Percentiles rank a stretch among this genome's conserved stretches.
Conservation (phyloP, 35 echinoderm and acorn worm species). For the Heliocidaris erythrogramma region DNA sequence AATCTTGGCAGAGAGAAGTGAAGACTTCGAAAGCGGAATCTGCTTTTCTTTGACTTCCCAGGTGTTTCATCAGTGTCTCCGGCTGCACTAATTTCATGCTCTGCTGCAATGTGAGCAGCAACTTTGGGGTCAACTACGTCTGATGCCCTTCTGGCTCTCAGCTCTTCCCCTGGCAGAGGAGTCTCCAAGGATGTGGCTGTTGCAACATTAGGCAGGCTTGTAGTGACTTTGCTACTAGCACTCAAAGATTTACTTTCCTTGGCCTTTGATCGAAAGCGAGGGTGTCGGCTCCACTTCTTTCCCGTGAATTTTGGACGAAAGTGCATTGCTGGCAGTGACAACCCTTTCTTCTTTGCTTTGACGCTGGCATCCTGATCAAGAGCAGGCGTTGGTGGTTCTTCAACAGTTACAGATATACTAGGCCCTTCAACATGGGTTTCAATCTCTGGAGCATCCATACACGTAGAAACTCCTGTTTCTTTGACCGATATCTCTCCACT, state of each 20-base stretch:
- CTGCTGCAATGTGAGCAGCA: not conserved
- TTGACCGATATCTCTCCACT: not conserved
- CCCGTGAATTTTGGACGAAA: slow-evolving; percentile 46
- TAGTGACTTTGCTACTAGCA: slow-evolving; percentile 39
- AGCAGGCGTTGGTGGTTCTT: not conserved
- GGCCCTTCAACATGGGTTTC: not conserved
- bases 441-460: not conserved
- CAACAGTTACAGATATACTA: slow-evolving; percentile 21
- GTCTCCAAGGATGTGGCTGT: slow-evolving; percentile 1
- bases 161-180: not conserved
- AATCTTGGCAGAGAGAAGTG: slow-evolving; percentile 44
- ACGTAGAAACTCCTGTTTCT: not conserved
- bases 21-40: slow-evolving; percentile 7
- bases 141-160: slow-evolving; percentile 22
- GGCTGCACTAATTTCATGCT: slow-evolving; percentile 21
- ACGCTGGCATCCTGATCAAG: slow-evolving; percentile 29
- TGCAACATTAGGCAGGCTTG: slow-evolving; percentile 41
- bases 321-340: slow-evolving; percentile 58
- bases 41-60: not conserved
- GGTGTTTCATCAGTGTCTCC: not conserved
- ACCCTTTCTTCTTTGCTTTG: slow-evolving; percentile 49
- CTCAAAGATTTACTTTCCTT: slow-evolving; percentile 8
- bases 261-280: slow-evolving; percentile 7
- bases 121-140: slow-evolving; percentile 1
- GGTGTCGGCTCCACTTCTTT: slow-evolving; percentile 43